A percentile compares a stretch with the other conserved stretches of the same genome.
Evolutionary conservation across 2,797 vertebrate genomes (phyloP).

Genomic region (Neopelma chrysocephalum): DNA sequence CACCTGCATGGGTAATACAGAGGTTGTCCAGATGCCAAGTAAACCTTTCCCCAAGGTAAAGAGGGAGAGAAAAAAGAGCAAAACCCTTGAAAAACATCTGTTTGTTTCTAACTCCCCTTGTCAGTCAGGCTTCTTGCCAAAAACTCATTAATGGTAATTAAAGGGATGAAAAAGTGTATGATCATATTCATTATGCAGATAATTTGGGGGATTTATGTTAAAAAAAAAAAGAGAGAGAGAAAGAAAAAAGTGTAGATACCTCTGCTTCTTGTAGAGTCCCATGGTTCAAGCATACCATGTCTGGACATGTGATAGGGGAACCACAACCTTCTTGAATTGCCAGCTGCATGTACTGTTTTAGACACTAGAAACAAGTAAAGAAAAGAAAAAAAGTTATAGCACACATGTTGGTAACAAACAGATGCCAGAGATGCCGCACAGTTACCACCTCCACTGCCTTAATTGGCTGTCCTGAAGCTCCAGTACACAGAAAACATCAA

Average conservation of each 20-base stretch:
- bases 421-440: neutral
- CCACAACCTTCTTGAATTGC: slow-evolving; percentile 91
- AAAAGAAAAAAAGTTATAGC: slow-evolving; percentile 36
- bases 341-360: slow-evolving; percentile 89
- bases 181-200: neutral
- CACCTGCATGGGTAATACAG: slow-evolving; percentile 19
- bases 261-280: slow-evolving; percentile 89
- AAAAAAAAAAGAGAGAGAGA: neutral
- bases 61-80: slow-evolving; percentile 1
- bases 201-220: neutral
- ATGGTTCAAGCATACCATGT: slow-evolving; percentile 85
- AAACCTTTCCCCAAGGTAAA: slow-evolving; percentile 40
- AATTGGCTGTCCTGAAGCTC: slow-evolving; percentile 53
- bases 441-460: slow-evolving; percentile 29
- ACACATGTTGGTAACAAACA: neutral
- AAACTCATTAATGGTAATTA: slow-evolving; percentile 48
- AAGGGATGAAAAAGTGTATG: slow-evolving; percentile 8
- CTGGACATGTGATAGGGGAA: slow-evolving; percentile 91
- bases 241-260: slow-evolving; percentile 76
- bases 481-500: slow-evolving; percentile 38
- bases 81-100: slow-evolving; percentile 53
- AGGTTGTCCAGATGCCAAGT: slow-evolving; percentile 20
- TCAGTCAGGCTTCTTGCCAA: slow-evolving; percentile 47
- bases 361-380: slow-evolving; percentile 81
- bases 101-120: slow-evolving; percentile 28